These are phyloP conservation scores for Drosophila mulleri DNA, from an alignment of 2,888 invertebrate genomes.

Conservation along the genomic window DNA sequence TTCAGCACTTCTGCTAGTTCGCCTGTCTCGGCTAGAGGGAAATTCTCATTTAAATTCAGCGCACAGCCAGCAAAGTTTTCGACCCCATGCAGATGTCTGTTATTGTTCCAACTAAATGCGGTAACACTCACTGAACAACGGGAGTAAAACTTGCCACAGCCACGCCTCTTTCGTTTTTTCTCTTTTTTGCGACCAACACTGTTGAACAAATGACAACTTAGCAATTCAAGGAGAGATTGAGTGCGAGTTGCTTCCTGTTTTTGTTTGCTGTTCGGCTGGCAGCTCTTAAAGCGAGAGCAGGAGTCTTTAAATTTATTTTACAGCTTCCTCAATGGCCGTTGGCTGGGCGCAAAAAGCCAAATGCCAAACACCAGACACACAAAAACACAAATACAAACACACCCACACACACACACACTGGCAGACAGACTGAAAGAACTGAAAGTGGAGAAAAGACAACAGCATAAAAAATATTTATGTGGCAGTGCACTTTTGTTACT, in stretches of 20 bases:
- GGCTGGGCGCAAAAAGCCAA: slow-evolving; percentile 41
- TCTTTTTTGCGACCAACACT: not conserved
- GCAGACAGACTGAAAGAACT: slow-evolving; percentile 21
- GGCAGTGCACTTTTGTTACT: slow-evolving; percentile 65
- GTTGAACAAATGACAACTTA: slow-evolving; percentile 38
- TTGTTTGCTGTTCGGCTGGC: slow-evolving; percentile 23
- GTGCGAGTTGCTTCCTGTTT: slow-evolving; percentile 39
- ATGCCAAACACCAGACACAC: slow-evolving; percentile 47
- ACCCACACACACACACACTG: not conserved
- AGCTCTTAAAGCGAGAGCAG: slow-evolving; percentile 34
- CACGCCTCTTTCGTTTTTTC: not conserved
- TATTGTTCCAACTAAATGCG: slow-evolving; percentile 37
- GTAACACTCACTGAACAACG: slow-evolving; percentile 13
- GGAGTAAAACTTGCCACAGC: not conserved
- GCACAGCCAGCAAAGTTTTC: slow-evolving; percentile 13
- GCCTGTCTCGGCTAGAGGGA: not conserved
- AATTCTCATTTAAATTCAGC: slow-evolving; percentile 16
- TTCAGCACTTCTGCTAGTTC: not conserved
- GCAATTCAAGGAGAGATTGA: slow-evolving; percentile 47
- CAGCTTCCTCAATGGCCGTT: slow-evolving; percentile 65
- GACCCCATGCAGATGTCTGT: slow-evolving; percentile 23
- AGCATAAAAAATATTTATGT: slow-evolving; percentile 75
- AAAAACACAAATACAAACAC: slow-evolving; percentile 2
- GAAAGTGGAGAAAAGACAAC: slow-evolving; percentile 62
- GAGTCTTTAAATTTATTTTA: slow-evolving; percentile 71